A percentile compares a stretch with the other conserved stretches of the same genome.
Evolutionary conservation across 2,113 vertebrate genomes (phyloP).

Genomic region (Callorhinus ursinus): DNA sequence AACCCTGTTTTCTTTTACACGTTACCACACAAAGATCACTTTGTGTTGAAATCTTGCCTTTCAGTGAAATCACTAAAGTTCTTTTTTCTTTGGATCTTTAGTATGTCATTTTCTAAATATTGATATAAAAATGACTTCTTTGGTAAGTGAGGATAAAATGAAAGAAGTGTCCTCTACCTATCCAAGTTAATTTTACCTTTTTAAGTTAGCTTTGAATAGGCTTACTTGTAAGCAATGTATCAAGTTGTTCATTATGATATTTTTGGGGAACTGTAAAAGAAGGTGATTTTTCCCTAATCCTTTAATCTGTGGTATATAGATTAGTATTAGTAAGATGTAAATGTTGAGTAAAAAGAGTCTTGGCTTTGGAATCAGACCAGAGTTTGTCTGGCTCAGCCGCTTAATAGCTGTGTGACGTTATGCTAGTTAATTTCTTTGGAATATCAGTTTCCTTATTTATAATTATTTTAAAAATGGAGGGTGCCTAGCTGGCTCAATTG

Average conservation of each 20-base stretch:
- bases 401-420: neutral
- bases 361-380: slow-evolving; percentile 1
- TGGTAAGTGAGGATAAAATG: slow-evolving; percentile 8
- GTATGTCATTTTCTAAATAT: neutral
- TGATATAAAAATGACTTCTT: slow-evolving; percentile 22
- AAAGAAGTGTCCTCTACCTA: neutral
- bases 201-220: slow-evolving; percentile 2
- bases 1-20: neutral
- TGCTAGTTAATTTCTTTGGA: slow-evolving; percentile 19
- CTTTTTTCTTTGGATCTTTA: slow-evolving; percentile 2
- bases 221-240: neutral
- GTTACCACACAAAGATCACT: neutral
- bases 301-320: neutral
- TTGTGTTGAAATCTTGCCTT: neutral
- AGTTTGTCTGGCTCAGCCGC: neutral
- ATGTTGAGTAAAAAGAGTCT: slow-evolving; percentile 2
- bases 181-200: slow-evolving; percentile 34
- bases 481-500: neutral
- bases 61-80: neutral
- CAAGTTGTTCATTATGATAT: neutral
- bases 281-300: neutral
- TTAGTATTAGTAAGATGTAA: neutral
- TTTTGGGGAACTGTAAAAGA: neutral
- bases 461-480: neutral
- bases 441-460: slow-evolving; percentile 4